Percentiles rank a stretch among this genome's conserved stretches.
Evolutionary conservation across 2,888 invertebrate species (phyloP).

Genomic region (Pristionchus maxplancki): DNA sequence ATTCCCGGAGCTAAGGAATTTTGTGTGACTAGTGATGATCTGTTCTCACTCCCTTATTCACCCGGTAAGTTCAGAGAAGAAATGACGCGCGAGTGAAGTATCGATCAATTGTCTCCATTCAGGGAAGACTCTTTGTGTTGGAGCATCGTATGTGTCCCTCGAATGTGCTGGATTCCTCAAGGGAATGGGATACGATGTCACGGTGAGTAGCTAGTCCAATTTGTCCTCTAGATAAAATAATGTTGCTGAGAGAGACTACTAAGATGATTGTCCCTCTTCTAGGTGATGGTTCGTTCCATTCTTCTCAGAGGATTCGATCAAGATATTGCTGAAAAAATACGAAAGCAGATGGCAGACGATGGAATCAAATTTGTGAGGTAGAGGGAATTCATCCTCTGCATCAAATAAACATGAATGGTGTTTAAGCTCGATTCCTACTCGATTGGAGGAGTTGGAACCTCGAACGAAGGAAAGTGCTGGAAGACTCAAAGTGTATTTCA

Average conservation of each 20-base stretch:
- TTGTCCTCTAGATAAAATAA: neutral
- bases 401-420: neutral
- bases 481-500: conserved; percentile 64
- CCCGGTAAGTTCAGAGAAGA: conserved; percentile 50
- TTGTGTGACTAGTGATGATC: conserved; percentile 82
- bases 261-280: conserved; percentile 68
- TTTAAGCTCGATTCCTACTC: conserved; percentile 67
- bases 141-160: conserved; percentile 82
- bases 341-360: conserved; percentile 80
- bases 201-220: conserved; percentile 60
- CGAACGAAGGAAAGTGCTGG: conserved; percentile 69
- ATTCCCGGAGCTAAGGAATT: conserved; percentile 80
- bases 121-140: conserved; percentile 82
- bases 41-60: conserved; percentile 80
- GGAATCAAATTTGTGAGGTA: conserved; percentile 80
- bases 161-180: conserved; percentile 82
- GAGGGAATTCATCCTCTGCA: neutral
- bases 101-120: conserved; percentile 73
- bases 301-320: conserved; percentile 83
- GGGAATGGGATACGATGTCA: conserved; percentile 80
- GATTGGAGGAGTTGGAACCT: conserved; percentile 68
- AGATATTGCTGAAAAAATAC: conserved; percentile 82
- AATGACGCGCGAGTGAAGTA: too few relatives aligned
- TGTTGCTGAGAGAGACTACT: neutral
- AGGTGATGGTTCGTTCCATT: conserved; percentile 81